phyloP scores from a whole-genome alignment of 2,888 invertebrate species.

The Caenorhabditis angaria region DNA sequence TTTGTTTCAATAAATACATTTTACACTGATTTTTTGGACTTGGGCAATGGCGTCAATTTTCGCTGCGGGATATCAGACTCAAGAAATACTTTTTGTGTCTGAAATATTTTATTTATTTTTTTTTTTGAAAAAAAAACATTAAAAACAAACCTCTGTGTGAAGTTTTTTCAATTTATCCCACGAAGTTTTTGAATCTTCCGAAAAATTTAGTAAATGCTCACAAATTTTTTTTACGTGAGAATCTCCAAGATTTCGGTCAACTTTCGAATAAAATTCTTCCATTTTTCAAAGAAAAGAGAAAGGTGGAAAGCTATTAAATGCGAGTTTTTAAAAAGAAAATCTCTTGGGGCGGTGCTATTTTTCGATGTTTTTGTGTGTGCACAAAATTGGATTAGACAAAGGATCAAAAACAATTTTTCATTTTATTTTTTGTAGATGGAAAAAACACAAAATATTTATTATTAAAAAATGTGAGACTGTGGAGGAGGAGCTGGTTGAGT shows the following conservation, averaged over 20 bases:
- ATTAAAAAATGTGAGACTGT: background rate
- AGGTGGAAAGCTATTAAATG: background rate
- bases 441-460: background rate
- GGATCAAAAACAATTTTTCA: conserved; percentile 87
- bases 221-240: background rate
- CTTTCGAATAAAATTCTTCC: background rate
- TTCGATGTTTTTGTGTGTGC: conserved; percentile 70
- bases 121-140: too few relatives aligned
- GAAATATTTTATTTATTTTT: too few relatives aligned
- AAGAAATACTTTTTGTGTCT: background rate
- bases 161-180: background rate
- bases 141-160: background rate
- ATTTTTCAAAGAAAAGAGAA: background rate
- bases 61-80: conserved; percentile 1
- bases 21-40: background rate
- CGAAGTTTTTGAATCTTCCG: background rate
- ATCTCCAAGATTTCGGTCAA: background rate
- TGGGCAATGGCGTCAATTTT: background rate
- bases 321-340: conserved; percentile 3
- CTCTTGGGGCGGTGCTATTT: too few relatives aligned
- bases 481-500: conserved; percentile 1
- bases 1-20: background rate
- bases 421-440: background rate
- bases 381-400: conserved; percentile 85
- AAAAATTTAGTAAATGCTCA: background rate